phyloP scores from a whole-genome alignment of 2,797 vertebrate genomes.

The Myotis vivesi region DNA sequence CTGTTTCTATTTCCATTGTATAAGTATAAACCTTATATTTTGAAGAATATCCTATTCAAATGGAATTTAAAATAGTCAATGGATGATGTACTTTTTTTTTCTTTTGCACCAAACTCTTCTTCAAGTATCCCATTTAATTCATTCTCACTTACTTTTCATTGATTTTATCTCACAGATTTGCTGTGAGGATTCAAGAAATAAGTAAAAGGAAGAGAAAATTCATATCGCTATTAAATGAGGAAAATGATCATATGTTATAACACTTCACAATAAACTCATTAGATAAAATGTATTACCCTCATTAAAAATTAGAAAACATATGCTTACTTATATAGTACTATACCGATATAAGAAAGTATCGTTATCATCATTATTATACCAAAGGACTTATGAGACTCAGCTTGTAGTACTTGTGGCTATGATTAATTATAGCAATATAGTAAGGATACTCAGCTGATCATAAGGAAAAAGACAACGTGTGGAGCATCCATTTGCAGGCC shows the following conservation, averaged over 20 bases:
- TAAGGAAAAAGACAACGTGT: background rate
- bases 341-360: background rate
- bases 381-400: background rate
- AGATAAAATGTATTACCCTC: background rate
- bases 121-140: background rate
- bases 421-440: background rate
- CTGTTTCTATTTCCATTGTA: background rate
- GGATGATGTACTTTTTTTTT: background rate
- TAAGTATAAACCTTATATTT: background rate
- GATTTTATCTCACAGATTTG: background rate
- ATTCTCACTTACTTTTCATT: constrained; percentile 39
- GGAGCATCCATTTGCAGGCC: background rate
- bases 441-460: background rate
- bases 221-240: background rate
- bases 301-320: background rate
- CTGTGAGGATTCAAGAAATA: background rate
- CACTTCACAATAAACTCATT: background rate
- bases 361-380: background rate
- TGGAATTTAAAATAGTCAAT: background rate
- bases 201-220: background rate
- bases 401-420: background rate
- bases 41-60: background rate
- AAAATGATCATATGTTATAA: background rate
- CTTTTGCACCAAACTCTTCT: background rate
- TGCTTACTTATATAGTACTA: background rate